phyloP scores from a whole-genome alignment of 2,113 vertebrate species.

The Pedionomus torquatus region DNA sequence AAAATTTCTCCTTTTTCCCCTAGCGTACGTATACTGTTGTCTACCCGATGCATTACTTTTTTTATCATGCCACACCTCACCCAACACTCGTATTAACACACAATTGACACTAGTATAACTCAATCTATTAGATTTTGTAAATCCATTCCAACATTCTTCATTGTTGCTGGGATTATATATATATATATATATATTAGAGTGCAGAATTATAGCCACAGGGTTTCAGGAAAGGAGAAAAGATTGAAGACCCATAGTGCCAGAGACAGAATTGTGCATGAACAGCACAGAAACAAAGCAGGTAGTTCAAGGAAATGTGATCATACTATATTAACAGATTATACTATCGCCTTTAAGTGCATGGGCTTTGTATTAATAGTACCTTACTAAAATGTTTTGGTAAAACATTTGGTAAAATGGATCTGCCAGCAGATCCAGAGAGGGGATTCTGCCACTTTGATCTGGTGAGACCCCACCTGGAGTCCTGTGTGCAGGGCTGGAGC shows the following conservation, averaged over 20 bases:
- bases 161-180: background rate
- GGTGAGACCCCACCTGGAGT: too few relatives aligned
- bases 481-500: too few relatives aligned
- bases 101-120: too few relatives aligned
- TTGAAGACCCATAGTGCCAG: background rate
- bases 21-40: background rate
- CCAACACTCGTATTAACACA: background rate
- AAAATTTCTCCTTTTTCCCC: background rate
- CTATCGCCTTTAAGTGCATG: background rate
- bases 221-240: background rate
- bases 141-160: background rate
- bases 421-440: too few relatives aligned
- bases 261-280: background rate
- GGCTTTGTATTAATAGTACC: background rate
- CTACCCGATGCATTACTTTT: background rate
- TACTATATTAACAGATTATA: background rate
- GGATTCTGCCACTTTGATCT: too few relatives aligned
- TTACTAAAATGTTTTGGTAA: background rate
- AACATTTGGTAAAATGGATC: too few relatives aligned
- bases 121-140: background rate
- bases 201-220: background rate
- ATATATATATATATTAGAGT: too few relatives aligned
- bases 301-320: background rate
- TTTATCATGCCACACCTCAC: background rate
- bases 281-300: background rate